Evolutionary conservation across 2,113 vertebrate genomes (phyloP), one percentile per base, ranked within the genome.

Genomic region (Chrysochloris asiatica): DNA sequence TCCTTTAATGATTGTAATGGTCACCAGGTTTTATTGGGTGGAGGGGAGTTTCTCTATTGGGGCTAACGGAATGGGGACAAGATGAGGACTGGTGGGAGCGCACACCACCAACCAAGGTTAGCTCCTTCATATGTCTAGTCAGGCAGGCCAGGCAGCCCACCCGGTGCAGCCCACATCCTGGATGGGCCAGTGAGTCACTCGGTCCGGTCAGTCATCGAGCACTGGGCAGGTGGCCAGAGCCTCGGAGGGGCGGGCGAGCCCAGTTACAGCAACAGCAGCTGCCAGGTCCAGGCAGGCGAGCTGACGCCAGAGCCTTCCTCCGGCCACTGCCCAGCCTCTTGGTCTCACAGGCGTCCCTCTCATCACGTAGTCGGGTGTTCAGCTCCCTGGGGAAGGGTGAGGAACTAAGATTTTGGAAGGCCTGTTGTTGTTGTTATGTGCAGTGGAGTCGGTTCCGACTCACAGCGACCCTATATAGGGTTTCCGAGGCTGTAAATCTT

Each of bases 331-430:
- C 75, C 69, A 76, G 41, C 50, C 52, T 14, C 98, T 97, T 98
- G 94, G 98, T 96, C 95, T 99, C 99, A 54, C 98, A 98, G 69
- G 98, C 98, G 0, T 99, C 99, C 95, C 98, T 98, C 90, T 99
- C 99, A 47, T 99, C 99, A 33, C 99, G 98, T 14, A 99, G 97
- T 78, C 98, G 97, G 78, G 98, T 99, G 97, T 99, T 99, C 98
- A 99, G 98, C 78, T 99, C 99, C 97, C 99, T 99, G 67, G 38
- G 13, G 33, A 52, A 83, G 50, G 94, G 30, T 8, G 48, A 91
- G 26, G 21, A 65, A 41, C 21, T 13, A n/a, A 24, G 24, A 67
- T 59, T 10, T 59, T 48, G 19, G n/a, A n/a, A n/a, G n/a, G n/a
- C n/a, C n/a, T n/a, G n/a, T n/a, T n/a, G n/a, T n/a, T n/a, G n/a